Evolutionary conservation across 2,113 vertebrate genomes (phyloP), one percentile per base, ranked within the genome.

Genomic region (Syrrhaptes paradoxus): DNA sequence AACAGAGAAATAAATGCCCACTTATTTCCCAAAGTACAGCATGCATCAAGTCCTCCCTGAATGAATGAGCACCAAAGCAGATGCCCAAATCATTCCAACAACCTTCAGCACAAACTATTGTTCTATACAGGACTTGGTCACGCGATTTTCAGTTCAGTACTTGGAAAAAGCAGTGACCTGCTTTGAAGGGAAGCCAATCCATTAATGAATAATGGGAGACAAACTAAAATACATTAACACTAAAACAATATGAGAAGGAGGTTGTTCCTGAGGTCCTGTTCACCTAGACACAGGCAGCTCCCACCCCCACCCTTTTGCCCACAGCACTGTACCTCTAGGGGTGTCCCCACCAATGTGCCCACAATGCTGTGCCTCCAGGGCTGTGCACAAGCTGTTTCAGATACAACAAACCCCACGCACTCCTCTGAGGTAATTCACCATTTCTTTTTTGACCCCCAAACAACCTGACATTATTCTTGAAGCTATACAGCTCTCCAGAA

Each of bases 301-400:
- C 34, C 59, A 52, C 9, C 29, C 45, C 55, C 13, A 57, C 32
- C 31, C 41, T 32, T 19, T 0, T 75, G 36, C 13, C 75, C 55
- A 38, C 5, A 68, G 13, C 8, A 8, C 61, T 46, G 34, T 36
- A 79, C 12, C 66, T 54, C 45, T 34, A 6, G 8, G 43, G 12
- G 20, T 48, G 29, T 19, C 36, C 61, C 38, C 62, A 43, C 17
- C 62, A 29, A 38, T 10, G 19, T 21, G 41, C 41, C 55, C 67
- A 55, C 16, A 57, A 5, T 2, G 0, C 68, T 19, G 57, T 0
- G 1, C 31, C 59, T 77, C 29, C 45, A 24, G 41, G 7, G 26
- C 11, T 20, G 31, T 36, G 16, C 52, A 68, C 22, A 36, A 78
- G 24, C 55, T 52, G 13, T 36, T 75, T 24, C 61, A 63, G 58